Evolutionary conservation across 2,888 invertebrate genomes (phyloP).

Genomic region (Oscheius onirici): DNA sequence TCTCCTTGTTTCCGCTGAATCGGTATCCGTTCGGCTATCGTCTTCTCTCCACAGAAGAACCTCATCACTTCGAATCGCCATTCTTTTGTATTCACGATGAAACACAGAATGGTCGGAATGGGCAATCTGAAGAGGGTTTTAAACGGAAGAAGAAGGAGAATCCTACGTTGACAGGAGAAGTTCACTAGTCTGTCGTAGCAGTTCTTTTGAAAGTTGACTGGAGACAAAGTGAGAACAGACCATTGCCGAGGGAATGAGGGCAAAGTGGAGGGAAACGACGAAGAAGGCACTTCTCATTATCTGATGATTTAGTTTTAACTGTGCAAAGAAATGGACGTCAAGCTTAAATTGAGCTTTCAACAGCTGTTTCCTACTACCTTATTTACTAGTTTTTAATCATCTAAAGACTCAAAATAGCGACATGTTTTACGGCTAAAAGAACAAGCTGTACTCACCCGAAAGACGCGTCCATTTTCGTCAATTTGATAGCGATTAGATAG

Average conservation of each 20-base stretch:
- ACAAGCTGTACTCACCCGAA: constrained; percentile 5
- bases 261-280: constrained; percentile 6
- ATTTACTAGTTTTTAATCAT: too few species aligned
- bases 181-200: not conserved
- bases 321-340: not conserved
- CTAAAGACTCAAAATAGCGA: too few species aligned
- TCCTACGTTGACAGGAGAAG: not conserved
- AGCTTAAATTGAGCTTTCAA: too few species aligned
- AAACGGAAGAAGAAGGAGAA: not conserved
- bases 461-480: constrained; percentile 7
- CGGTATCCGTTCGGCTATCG: not conserved
- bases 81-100: constrained; percentile 4
- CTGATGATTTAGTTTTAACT: not conserved
- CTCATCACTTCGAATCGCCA: constrained; percentile 4
- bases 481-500: constrained; percentile 2
- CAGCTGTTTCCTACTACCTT: too few species aligned
- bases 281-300: constrained; percentile 3
- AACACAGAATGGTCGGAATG: not conserved
- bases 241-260: not conserved
- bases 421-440: too few species aligned
- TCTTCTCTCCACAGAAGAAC: not conserved
- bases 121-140: not conserved
- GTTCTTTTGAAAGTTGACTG: not conserved
- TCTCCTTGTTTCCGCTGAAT: not conserved
- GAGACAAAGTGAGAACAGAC: not conserved